Percentiles rank a stretch among this genome's conserved stretches.
phyloP scores from a whole-genome alignment of 1,140 invertebrate genomes.

The Formica selysi region DNA sequence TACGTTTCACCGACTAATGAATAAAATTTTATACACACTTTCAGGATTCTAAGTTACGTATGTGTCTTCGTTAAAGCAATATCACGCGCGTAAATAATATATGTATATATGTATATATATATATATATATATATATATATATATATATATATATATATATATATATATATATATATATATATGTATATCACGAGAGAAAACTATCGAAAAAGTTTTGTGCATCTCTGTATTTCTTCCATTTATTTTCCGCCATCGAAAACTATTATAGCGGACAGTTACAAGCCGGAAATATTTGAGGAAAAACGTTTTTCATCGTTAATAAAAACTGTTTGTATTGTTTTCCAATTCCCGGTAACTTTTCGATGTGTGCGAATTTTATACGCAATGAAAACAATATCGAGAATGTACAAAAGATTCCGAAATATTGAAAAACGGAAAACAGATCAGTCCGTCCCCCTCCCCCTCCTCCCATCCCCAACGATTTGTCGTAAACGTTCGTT shows the following conservation, averaged over 20 bases:
- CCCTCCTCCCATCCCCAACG: background rate
- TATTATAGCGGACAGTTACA: constrained; percentile 27
- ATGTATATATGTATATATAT: too few relatives aligned
- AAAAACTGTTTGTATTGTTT: constrained; percentile 28
- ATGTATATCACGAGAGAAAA: constrained; percentile 4
- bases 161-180: too few relatives aligned
- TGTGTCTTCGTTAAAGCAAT: too few relatives aligned
- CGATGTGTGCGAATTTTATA: constrained; percentile 21
- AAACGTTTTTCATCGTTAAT: constrained; percentile 38
- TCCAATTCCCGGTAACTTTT: constrained; percentile 22
- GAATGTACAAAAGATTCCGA: background rate
- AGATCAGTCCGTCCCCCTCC: background rate
- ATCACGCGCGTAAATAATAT: too few relatives aligned
- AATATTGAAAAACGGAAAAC: constrained; percentile 10
- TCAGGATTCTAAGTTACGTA: too few relatives aligned
- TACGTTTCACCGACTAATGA: too few relatives aligned
- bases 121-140: too few relatives aligned
- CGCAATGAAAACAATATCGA: constrained; percentile 38
- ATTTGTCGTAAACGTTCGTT: constrained; percentile 25
- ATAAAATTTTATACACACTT: too few relatives aligned
- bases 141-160: too few relatives aligned
- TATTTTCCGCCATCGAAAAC: background rate
- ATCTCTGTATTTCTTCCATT: background rate
- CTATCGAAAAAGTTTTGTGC: constrained; percentile 27
- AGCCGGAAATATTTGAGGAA: background rate